phyloP scores from a whole-genome alignment of 2,113 vertebrate genomes.

The Cebus imitator region DNA sequence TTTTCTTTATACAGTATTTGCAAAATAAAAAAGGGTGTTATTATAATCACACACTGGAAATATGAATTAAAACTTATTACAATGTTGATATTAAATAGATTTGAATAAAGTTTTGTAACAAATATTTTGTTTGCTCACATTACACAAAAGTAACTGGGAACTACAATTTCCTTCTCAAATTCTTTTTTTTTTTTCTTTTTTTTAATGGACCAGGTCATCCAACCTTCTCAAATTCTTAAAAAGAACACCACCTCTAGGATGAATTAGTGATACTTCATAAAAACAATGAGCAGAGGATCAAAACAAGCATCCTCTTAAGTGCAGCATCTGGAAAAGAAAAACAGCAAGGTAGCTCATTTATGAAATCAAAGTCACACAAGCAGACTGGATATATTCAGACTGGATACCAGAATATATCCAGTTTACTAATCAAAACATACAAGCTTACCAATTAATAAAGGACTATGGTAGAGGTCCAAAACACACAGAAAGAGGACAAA shows the following conservation, averaged over 20 bases:
- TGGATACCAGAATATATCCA: not conserved
- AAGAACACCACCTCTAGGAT: slow-evolving; percentile 34
- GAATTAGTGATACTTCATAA: slow-evolving; percentile 36
- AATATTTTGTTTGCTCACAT: slow-evolving; percentile 32
- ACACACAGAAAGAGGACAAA: not conserved
- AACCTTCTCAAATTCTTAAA: slow-evolving; percentile 49
- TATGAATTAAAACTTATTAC: not conserved
- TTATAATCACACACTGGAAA: not conserved
- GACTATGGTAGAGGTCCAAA: not conserved
- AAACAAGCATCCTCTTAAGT: slow-evolving; percentile 40
- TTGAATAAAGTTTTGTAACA: not conserved
- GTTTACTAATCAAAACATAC: slow-evolving; percentile 1
- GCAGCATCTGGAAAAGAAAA: slow-evolving; percentile 53
- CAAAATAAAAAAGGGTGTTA: slow-evolving; percentile 19
- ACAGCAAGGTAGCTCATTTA: slow-evolving; percentile 53
- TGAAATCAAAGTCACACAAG: slow-evolving; percentile 10
- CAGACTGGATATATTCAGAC: not conserved
- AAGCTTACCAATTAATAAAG: slow-evolving; percentile 11
- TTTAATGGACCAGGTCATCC: too few relatives aligned
- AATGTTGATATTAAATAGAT: not conserved
- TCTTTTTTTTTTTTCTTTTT: not conserved
- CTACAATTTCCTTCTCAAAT: slow-evolving; percentile 31
- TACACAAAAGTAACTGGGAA: slow-evolving; percentile 27
- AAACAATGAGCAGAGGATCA: slow-evolving; percentile 51
- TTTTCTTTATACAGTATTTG: not conserved